These are phyloP conservation scores for Siniperca undulata DNA, from an alignment of 2,797 vertebrate species.

Conservation along the genomic window DNA sequence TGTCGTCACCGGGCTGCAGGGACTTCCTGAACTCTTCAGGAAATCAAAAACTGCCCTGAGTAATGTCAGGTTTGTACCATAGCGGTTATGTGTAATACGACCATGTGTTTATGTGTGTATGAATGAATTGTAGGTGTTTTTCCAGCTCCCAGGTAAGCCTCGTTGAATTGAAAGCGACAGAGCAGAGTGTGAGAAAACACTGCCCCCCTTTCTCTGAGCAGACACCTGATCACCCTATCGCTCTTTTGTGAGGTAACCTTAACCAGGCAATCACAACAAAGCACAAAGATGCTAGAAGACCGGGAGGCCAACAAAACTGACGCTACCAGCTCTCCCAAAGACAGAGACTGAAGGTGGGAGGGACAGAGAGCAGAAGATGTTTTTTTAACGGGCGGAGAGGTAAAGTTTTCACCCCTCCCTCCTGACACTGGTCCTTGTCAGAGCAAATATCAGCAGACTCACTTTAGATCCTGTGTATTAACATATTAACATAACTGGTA, in stretches of 20 bases:
- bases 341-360: conserved; percentile 35
- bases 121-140: conserved; percentile 54
- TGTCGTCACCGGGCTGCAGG: conserved; percentile 67
- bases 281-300: conserved; percentile 76
- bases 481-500: conserved; percentile 60
- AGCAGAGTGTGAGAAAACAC: conserved; percentile 85
- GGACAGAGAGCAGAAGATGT: conserved; percentile 21
- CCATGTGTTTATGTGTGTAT: conserved; percentile 16
- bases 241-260: conserved; percentile 78
- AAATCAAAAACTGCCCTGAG: conserved; percentile 62
- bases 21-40: conserved; percentile 76
- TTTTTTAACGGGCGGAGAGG: conserved; percentile 36
- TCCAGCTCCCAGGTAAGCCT: conserved; percentile 63
- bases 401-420: conserved; percentile 29
- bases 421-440: conserved; percentile 53
- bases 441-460: conserved; percentile 67
- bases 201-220: conserved; percentile 75
- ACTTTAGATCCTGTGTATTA: conserved; percentile 39
- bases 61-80: conserved; percentile 45
- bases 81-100: conserved; percentile 30
- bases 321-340: conserved; percentile 47
- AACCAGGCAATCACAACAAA: conserved; percentile 84
- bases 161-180: conserved; percentile 57
- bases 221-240: conserved; percentile 79
- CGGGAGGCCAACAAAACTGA: conserved; percentile 47